Evolutionary conservation across 2,113 vertebrate genomes (phyloP).

Genomic region (Scomber colias): DNA sequence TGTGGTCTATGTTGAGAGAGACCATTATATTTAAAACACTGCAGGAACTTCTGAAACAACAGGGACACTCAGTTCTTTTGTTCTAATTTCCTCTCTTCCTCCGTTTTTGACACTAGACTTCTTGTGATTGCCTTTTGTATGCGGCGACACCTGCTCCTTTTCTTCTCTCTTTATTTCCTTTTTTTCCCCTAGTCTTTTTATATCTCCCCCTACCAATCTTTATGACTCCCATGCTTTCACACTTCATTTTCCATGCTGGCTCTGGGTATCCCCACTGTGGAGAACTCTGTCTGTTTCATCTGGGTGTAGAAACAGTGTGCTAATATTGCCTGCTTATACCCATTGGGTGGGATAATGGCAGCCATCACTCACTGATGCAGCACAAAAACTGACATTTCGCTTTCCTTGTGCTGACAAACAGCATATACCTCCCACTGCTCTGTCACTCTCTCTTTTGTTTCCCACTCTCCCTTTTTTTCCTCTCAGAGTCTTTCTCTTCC

Average conservation of each 20-base stretch:
- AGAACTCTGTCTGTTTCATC: conserved; percentile 67
- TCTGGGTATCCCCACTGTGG: conserved; percentile 69
- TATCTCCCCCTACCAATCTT: conserved; percentile 54
- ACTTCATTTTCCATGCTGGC: conserved; percentile 72
- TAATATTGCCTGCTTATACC: conserved; percentile 81
- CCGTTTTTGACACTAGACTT: conserved; percentile 40
- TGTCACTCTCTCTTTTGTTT: conserved; percentile 58
- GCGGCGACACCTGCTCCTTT: conserved; percentile 47
- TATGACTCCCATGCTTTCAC: conserved; percentile 68
- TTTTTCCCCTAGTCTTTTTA: conserved; percentile 38
- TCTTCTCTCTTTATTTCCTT: conserved; percentile 8
- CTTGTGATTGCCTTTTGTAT: conserved; percentile 46
- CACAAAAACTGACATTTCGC: conserved; percentile 72
- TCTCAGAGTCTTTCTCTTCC: conserved; percentile 22
- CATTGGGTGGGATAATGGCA: conserved; percentile 80
- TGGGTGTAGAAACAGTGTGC: conserved; percentile 63
- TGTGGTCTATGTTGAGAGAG: conserved; percentile 46
- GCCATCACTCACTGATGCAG: conserved; percentile 76
- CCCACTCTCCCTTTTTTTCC: conserved; percentile 15
- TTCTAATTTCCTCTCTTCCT: conserved; percentile 52
- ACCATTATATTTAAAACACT: conserved; percentile 64
- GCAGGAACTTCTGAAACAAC: conserved; percentile 57
- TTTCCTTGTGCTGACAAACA: conserved; percentile 72
- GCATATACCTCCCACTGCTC: conserved; percentile 63
- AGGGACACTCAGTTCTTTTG: conserved; percentile 36